Evolutionary conservation across 1,140 invertebrate genomes (phyloP).

Genomic region (Gerris buenoi): DNA sequence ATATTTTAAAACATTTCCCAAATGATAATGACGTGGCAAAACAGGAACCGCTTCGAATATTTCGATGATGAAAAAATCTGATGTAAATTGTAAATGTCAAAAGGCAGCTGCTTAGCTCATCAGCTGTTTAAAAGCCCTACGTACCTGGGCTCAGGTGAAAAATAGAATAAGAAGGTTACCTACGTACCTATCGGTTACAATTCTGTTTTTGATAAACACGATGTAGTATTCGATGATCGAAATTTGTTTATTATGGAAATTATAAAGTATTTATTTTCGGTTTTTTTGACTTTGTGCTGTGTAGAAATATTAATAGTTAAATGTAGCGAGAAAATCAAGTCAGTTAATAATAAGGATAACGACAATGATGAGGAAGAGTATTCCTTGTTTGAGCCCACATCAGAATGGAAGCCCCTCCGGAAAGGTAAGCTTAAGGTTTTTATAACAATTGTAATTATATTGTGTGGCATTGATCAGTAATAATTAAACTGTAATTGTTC

Average conservation of each 20-base stretch:
- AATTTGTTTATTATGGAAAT: constrained; percentile 3
- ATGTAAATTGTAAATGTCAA: no score
- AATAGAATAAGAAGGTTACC: no score
- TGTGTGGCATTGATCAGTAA: not conserved
- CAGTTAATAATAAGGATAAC: not conserved
- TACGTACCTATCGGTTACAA: no score
- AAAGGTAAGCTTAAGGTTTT: constrained; percentile 11
- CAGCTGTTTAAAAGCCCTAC: no score
- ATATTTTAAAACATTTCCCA: no score
- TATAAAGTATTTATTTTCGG: not conserved
- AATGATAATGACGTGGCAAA: no score
- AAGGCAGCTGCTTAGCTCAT: no score
- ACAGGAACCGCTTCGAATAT: no score
- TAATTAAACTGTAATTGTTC: constrained; percentile 6
- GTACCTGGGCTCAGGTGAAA: no score
- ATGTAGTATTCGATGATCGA: not conserved
- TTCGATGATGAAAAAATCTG: no score
- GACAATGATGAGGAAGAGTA: constrained; percentile 4
- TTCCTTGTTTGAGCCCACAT: constrained; percentile 10
- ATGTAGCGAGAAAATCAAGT: not conserved
- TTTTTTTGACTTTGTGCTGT: constrained; percentile 2
- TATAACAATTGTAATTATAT: no score
- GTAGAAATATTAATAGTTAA: not conserved
- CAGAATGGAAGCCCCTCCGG: constrained; percentile 14
- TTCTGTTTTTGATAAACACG: not conserved